Conservation (phyloP, 2,888 invertebrate species). For the Smittia aterrima region DNA sequence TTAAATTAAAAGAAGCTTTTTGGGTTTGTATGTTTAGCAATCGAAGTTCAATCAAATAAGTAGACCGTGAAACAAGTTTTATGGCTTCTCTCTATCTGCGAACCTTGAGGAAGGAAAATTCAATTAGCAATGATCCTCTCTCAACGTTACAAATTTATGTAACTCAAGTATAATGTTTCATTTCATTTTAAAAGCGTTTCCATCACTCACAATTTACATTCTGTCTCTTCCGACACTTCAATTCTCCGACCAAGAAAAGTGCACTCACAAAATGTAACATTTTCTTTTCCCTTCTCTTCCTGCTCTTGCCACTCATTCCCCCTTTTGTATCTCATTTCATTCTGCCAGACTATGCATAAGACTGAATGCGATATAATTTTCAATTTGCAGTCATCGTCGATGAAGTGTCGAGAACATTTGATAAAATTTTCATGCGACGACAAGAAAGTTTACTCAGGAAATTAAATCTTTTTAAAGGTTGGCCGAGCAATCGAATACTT, state of each 20-base stretch:
- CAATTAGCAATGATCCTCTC: neutral
- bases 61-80: too few relatives aligned
- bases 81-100: too few relatives aligned
- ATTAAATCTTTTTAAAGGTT: neutral
- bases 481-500: neutral
- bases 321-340: neutral
- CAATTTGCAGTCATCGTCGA: neutral
- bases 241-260: neutral
- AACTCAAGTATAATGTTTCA: constrained; percentile 22
- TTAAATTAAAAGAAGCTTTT: too few relatives aligned
- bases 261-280: neutral
- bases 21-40: too few relatives aligned
- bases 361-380: neutral
- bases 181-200: constrained; percentile 1
- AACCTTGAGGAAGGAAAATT: neutral
- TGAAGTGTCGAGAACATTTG: neutral
- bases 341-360: neutral
- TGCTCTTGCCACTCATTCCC: neutral
- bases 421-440: neutral
- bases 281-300: neutral
- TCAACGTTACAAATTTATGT: neutral
- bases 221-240: constrained; percentile 18
- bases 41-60: too few relatives aligned
- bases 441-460: neutral
- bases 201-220: constrained; percentile 34